These are phyloP conservation scores for Rhabdomys pumilio DNA, from an alignment of 2,797 vertebrate genomes.

Conservation along the genomic window DNA sequence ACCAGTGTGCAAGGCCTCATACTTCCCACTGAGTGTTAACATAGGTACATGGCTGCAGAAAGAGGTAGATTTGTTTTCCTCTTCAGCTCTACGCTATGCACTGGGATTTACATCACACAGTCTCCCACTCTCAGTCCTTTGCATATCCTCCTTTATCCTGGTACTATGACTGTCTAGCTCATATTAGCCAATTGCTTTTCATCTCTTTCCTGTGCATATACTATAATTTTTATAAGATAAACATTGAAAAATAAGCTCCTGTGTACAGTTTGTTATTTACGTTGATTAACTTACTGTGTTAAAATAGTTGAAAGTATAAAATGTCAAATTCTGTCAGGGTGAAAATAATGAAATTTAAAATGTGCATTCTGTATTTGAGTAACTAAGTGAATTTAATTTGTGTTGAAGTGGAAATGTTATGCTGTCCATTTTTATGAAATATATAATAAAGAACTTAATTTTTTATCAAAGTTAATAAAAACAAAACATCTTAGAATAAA, in stretches of 20 bases:
- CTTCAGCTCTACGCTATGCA: neutral
- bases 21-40: neutral
- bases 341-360: neutral
- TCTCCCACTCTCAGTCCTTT: neutral
- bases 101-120: too few species aligned
- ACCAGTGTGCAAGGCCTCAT: neutral
- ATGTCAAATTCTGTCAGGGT: neutral
- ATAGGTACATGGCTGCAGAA: neutral
- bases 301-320: neutral
- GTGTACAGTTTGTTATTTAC: neutral
- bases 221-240: neutral
- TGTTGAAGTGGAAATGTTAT: neutral
- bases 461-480: neutral
- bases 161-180: neutral
- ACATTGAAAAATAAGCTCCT: neutral
- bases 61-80: neutral
- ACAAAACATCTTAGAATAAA: neutral
- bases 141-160: neutral
- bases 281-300: neutral
- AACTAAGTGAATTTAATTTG: neutral
- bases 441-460: neutral
- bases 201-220: neutral
- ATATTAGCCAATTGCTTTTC: neutral
- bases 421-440: neutral
- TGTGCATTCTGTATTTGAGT: neutral